Percentiles rank a stretch among this genome's conserved stretches.
Conservation (phyloP, 2,888 invertebrate genomes). For the Macaria notata region DNA sequence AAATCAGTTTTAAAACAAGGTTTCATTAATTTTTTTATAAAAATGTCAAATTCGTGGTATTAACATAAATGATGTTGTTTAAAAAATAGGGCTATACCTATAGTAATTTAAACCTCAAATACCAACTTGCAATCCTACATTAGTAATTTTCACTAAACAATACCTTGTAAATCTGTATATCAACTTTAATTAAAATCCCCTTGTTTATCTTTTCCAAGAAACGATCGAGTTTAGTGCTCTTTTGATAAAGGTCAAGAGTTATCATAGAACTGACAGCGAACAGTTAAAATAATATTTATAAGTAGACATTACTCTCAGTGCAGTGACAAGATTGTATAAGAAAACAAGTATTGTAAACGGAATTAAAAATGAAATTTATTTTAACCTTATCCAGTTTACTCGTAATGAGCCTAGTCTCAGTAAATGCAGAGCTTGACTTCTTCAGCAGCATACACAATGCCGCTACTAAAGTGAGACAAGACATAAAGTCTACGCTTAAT, state of each 20-base stretch:
- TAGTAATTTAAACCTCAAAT: too few relatives aligned
- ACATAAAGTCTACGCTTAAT: constrained; percentile 39
- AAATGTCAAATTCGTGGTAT: too few relatives aligned
- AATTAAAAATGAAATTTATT: too few relatives aligned
- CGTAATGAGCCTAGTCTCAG: constrained; percentile 16
- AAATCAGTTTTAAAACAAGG: too few relatives aligned
- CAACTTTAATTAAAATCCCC: constrained; percentile 3
- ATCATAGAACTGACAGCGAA: constrained; percentile 36
- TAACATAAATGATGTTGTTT: too few relatives aligned
- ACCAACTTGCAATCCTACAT: too few relatives aligned
- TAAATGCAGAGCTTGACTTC: constrained; percentile 45
- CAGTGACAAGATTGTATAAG: constrained; percentile 33
- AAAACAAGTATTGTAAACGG: constrained; percentile 26
- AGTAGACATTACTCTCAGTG: constrained; percentile 3
- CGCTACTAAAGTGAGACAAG: constrained; percentile 40
- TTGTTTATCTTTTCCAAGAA: constrained; percentile 43
- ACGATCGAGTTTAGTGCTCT: not conserved
- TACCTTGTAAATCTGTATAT: not conserved
- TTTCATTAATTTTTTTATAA: too few relatives aligned
- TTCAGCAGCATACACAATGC: constrained; percentile 43
- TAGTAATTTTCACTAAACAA: not conserved
- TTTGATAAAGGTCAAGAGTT: constrained; percentile 34
- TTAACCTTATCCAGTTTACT: too few relatives aligned
- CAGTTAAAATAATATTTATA: too few relatives aligned
- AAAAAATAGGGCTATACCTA: too few relatives aligned